These are phyloP conservation scores for Lutjanus argentimaculatus DNA, from an alignment of 2,797 vertebrate genomes.

Conservation along the genomic window DNA sequence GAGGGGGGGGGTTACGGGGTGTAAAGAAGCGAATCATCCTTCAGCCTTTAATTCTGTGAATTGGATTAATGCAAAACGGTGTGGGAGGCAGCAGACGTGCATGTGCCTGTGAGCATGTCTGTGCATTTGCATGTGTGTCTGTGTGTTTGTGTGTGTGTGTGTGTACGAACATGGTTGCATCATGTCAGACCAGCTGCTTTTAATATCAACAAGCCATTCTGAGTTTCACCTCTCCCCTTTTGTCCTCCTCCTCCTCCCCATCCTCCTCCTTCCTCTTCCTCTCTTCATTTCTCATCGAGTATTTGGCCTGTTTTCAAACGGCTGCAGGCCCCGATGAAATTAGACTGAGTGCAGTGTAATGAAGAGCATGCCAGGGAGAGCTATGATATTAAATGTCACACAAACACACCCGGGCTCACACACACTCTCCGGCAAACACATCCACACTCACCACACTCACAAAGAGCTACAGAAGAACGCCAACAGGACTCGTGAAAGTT, in stretches of 20 bases:
- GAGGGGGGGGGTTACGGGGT: neutral
- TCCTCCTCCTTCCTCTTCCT: constrained; percentile 33
- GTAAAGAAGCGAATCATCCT: constrained; percentile 67
- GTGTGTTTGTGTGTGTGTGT: constrained; percentile 7
- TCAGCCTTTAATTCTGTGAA: constrained; percentile 79
- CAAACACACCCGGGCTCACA: constrained; percentile 38
- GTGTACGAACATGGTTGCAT: constrained; percentile 47
- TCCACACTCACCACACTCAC: constrained; percentile 10
- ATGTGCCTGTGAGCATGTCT: constrained; percentile 13
- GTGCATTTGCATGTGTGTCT: neutral
- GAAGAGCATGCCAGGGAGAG: constrained; percentile 73
- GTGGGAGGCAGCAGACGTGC: constrained; percentile 48
- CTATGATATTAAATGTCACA: constrained; percentile 76
- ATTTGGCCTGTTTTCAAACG: constrained; percentile 78
- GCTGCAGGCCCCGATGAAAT: constrained; percentile 79
- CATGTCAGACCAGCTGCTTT: constrained; percentile 62
- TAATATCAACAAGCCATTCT: constrained; percentile 73
- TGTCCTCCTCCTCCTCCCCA: constrained; percentile 26
- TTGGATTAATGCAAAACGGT: constrained; percentile 72
- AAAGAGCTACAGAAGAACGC: constrained; percentile 36
- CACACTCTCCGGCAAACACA: constrained; percentile 4
- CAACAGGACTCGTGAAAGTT: constrained; percentile 41
- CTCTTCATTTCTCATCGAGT: constrained; percentile 62
- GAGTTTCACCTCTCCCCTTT: constrained; percentile 59
- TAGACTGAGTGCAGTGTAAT: constrained; percentile 78